These are phyloP conservation scores for Apaloderma vittatum DNA, from an alignment of 2,113 vertebrate genomes.

Conservation along the genomic window DNA sequence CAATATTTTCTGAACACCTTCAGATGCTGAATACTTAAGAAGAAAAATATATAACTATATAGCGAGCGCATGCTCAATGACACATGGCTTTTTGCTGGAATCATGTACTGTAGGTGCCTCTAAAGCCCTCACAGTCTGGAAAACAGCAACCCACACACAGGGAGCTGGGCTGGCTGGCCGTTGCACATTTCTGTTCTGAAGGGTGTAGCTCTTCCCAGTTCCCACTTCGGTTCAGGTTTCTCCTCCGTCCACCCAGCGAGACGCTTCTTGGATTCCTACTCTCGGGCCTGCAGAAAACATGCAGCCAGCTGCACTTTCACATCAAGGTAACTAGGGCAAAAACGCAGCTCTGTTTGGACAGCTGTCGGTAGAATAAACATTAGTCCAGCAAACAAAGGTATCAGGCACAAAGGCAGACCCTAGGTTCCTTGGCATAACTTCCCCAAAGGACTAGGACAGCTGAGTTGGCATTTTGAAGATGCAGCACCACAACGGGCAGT, in stretches of 20 bases:
- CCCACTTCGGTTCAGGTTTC: background rate
- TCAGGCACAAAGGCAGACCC: constrained; percentile 58
- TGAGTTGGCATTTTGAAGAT: constrained; percentile 56
- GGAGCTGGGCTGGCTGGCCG: background rate
- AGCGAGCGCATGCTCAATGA: constrained; percentile 39
- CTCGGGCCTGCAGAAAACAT: background rate
- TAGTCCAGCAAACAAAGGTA: constrained; percentile 44
- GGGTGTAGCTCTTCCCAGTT: background rate
- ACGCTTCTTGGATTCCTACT: background rate
- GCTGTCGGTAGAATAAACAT: constrained; percentile 6
- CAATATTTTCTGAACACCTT: constrained; percentile 75
- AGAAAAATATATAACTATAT: constrained; percentile 55
- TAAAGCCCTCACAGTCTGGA: background rate
- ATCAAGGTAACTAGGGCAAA: background rate
- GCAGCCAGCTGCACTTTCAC: constrained; percentile 37
- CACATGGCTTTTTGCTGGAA: constrained; percentile 62
- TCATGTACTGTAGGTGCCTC: background rate
- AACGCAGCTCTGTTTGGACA: constrained; percentile 19
- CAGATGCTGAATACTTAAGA: constrained; percentile 78
- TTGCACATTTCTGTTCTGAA: background rate
- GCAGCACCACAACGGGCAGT: constrained; percentile 44
- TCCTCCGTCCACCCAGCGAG: background rate
- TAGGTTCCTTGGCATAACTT: constrained; percentile 11
- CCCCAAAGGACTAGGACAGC: constrained; percentile 34
- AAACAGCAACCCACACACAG: background rate